phyloP scores from a whole-genome alignment of 2,888 invertebrate genomes.

The Cotesia congregata region DNA sequence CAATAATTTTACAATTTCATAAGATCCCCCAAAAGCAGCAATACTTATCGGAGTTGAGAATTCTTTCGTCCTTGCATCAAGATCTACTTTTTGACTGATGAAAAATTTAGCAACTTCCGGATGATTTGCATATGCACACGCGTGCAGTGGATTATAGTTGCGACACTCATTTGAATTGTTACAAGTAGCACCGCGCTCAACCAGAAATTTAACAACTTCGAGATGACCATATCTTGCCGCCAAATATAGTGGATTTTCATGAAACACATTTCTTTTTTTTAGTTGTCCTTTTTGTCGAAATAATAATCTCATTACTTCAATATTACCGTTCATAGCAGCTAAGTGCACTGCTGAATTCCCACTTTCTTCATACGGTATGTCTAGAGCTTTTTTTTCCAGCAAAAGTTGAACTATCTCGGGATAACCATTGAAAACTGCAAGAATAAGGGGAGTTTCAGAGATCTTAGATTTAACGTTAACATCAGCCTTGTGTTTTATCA shows the following conservation, averaged over 20 bases:
- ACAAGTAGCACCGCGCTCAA: neutral
- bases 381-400: neutral
- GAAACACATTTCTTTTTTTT: neutral
- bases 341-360: neutral
- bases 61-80: neutral
- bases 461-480: neutral
- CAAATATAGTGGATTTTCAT: neutral
- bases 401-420: neutral
- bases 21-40: neutral
- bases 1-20: neutral
- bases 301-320: neutral
- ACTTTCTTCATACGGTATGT: neutral
- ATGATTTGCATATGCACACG: neutral
- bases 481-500: neutral
- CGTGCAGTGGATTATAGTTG: neutral
- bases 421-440: neutral
- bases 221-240: neutral
- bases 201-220: neutral
- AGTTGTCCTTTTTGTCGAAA: neutral
- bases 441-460: neutral
- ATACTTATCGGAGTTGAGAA: neutral
- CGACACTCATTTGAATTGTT: no score
- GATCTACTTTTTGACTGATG: neutral
- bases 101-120: neutral
- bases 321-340: neutral